These are phyloP conservation scores for Seriola dumerili DNA, from an alignment of 2,113 vertebrate genomes.

Conservation along the genomic window DNA sequence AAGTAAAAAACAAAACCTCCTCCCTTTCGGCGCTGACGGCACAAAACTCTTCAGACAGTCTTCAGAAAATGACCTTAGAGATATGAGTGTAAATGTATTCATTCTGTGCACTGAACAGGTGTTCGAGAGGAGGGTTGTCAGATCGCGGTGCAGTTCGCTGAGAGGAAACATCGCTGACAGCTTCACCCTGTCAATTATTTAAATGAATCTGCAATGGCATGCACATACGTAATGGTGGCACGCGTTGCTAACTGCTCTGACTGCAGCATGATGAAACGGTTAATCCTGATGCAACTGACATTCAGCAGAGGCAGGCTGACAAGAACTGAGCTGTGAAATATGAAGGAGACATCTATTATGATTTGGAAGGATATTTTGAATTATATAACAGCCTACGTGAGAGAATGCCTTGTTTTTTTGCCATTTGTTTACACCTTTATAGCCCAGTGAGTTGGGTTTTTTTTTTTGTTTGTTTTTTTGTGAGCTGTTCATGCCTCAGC, in stretches of 20 bases:
- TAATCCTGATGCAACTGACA: slow-evolving; percentile 43
- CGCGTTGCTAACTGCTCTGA: slow-evolving; percentile 32
- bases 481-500: slow-evolving; percentile 7
- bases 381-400: slow-evolving; percentile 44
- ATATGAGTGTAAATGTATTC: slow-evolving; percentile 51
- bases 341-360: slow-evolving; percentile 38
- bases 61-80: slow-evolving; percentile 46
- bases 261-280: slow-evolving; percentile 38
- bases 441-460: slow-evolving; percentile 10
- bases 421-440: slow-evolving; percentile 43
- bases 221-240: slow-evolving; percentile 42
- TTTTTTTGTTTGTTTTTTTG: slow-evolving; percentile 34
- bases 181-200: slow-evolving; percentile 71
- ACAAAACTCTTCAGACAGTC: slow-evolving; percentile 13
- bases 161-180: slow-evolving; percentile 64
- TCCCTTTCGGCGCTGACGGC: background rate
- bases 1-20: slow-evolving; percentile 50
- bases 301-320: slow-evolving; percentile 40
- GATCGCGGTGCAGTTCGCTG: slow-evolving; percentile 27
- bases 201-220: slow-evolving; percentile 51
- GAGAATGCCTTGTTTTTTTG: slow-evolving; percentile 33
- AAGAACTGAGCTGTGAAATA: slow-evolving; percentile 24
- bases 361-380: slow-evolving; percentile 40
- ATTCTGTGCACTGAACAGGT: slow-evolving; percentile 28
- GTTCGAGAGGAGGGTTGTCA: slow-evolving; percentile 42